Evolutionary conservation across 2,113 vertebrate species (phyloP).

Genomic region (Rafetus swinhoei): DNA sequence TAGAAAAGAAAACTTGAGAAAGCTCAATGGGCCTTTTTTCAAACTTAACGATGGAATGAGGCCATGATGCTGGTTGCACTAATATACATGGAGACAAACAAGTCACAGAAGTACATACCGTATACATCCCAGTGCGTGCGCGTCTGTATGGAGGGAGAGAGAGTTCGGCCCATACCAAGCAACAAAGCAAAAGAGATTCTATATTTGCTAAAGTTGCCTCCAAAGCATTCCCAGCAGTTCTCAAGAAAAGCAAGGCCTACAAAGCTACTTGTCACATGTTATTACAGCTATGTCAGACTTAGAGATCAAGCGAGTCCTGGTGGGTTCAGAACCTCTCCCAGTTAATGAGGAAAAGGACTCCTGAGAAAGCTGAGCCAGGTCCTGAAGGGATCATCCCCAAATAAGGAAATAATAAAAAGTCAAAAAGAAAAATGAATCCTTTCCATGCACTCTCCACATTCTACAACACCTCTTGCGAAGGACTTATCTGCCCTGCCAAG

Average conservation of each 20-base stretch:
- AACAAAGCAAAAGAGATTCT: neutral
- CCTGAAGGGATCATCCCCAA: neutral
- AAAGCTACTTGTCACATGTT: neutral
- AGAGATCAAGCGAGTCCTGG: neutral
- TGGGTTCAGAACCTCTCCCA: neutral
- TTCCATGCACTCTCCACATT: neutral
- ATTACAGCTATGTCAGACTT: neutral
- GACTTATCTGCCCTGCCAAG: neutral
- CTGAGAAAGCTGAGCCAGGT: neutral
- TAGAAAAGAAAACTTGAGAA: neutral
- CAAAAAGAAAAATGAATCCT: neutral
- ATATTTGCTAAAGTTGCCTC: neutral
- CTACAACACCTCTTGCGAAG: neutral
- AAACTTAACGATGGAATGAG: neutral
- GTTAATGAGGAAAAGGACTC: slow-evolving; percentile 10
- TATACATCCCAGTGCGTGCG: neutral
- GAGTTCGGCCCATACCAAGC: neutral
- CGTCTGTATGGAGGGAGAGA: neutral
- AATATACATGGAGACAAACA: accelerated
- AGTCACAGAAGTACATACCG: neutral
- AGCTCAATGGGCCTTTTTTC: neutral
- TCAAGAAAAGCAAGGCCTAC: neutral
- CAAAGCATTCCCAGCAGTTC: neutral
- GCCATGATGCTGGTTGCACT: neutral
- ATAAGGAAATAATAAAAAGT: neutral